Evolutionary conservation across 2,888 invertebrate species (phyloP), one percentile per base, ranked within the genome.

Genomic region (Petrolisthes manimaculis): DNA sequence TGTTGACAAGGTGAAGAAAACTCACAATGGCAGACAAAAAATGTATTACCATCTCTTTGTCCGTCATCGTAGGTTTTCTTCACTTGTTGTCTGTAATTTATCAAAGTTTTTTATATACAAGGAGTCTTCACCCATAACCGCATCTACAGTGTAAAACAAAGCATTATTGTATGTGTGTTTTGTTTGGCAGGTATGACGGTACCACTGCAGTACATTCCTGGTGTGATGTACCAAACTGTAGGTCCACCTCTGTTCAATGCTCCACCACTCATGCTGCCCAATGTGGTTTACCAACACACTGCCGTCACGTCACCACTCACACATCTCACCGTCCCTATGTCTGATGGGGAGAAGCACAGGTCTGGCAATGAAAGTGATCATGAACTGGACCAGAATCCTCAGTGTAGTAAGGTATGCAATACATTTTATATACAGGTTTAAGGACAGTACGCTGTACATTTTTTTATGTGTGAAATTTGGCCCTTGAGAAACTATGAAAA

Each of bases 191-290:
- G 83, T 24, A 54, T 87, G 79, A 79, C 88, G 6, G 75, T 88
- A 21, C 88, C 84, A 21, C 56, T 83, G 6, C 83, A 83, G 55
- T 82, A 82, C 71, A 74, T 96, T 93, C 93, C 95, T 5, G 94
- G 94, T 4, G 93, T 95, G 91, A 94, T 95, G 93, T 95, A 95
- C 92, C 94, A 94, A 91, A 94, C 94, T 92, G 94, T 94, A 83
- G 92, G 92, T n/a, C 87, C 89, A 12, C 89, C 89, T 6, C 85
- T 89, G 75, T 89, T 87, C 71, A 89, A 82, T 55, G 87, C 89
- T 12, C 93, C 94, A 14, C 92, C 94, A 0, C 94, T 95, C 0
- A 94, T 95, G 92, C 94, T 96, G 93, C 96, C 96, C 0, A 92
- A 94, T 91, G 92, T 94, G 1, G 93, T 94, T 88, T 91, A 91